phyloP scores from a whole-genome alignment of 1,140 invertebrate species.

The Bombus fervidus region DNA sequence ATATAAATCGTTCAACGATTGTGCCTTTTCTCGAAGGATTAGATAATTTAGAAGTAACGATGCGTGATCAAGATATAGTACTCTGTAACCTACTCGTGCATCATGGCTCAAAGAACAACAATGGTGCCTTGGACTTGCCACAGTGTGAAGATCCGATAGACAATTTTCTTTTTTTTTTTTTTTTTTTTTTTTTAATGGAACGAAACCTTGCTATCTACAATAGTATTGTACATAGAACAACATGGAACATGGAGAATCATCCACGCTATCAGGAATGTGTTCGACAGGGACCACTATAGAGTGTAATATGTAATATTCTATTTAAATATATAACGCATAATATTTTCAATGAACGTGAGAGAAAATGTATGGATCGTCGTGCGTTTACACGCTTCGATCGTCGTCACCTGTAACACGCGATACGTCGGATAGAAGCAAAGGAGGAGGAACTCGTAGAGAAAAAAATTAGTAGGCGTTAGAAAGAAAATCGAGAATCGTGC shows the following conservation, averaged over 20 bases:
- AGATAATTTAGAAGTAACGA: conserved; percentile 10
- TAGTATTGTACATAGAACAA: conserved; percentile 77
- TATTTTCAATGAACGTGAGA: background rate
- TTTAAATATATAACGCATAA: conserved; percentile 58
- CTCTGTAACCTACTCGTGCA: conserved; percentile 44
- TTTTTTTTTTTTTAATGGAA: conserved; percentile 53
- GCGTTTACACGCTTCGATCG: background rate
- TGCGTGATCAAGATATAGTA: conserved; percentile 1
- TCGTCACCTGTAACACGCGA: background rate
- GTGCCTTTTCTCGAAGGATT: conserved; percentile 67
- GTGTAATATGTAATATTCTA: conserved; percentile 73
- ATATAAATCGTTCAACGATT: conserved; percentile 68
- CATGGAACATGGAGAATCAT: conserved; percentile 52
- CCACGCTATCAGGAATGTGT: conserved; percentile 64
- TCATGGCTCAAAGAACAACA: conserved; percentile 76
- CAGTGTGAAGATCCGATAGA: conserved; percentile 71
- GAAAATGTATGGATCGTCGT: background rate
- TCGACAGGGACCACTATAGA: conserved; percentile 67
- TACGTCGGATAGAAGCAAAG: too few relatives aligned
- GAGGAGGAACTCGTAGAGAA: background rate
- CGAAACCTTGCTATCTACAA: conserved; percentile 74
- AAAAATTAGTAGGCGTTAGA: background rate
- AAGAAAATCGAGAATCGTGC: conserved; percentile 61
- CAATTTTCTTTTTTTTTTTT: conserved; percentile 59
- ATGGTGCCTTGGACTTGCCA: conserved; percentile 82